A percentile compares a stretch with the other conserved stretches of the same genome.
These are phyloP conservation scores for Euleptes europaea DNA, from an alignment of 2,113 vertebrate species.

Conservation along the genomic window DNA sequence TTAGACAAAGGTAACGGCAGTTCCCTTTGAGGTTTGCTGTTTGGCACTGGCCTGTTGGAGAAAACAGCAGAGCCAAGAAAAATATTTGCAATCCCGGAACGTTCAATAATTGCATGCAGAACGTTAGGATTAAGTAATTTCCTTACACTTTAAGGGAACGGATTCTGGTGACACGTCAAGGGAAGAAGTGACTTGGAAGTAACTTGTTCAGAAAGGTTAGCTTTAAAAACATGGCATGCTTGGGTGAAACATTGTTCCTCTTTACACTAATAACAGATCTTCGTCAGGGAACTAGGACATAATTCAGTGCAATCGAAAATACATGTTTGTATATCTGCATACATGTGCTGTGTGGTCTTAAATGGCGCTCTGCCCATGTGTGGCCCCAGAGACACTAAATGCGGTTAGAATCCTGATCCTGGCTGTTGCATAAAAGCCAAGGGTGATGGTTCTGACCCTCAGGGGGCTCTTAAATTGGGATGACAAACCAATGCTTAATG, in stretches of 20 bases:
- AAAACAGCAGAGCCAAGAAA: not conserved
- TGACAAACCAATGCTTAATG: not conserved
- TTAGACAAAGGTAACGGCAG: constrained; percentile 2
- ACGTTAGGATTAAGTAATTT: not conserved
- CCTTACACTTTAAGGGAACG: accelerated
- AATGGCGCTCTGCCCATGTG: not conserved
- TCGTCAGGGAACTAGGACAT: not conserved
- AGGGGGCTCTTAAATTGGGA: not conserved
- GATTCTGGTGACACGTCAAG: not conserved
- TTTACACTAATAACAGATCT: not conserved
- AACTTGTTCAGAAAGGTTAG: not conserved
- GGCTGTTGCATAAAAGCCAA: not conserved
- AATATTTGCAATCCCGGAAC: not conserved
- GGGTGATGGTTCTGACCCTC: not conserved
- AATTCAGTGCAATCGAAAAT: not conserved
- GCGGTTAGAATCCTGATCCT: not conserved
- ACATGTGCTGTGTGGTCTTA: not conserved
- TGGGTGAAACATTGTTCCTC: not conserved
- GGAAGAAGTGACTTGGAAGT: not conserved
- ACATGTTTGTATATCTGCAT: not conserved
- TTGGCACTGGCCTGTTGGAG: not conserved
- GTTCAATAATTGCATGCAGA: not conserved
- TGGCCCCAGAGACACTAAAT: not conserved
- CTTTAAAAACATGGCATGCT: not conserved
- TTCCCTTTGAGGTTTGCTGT: not conserved